Conservation (phyloP, 2,113 vertebrate genomes). For the Probosciger aterrimus region DNA sequence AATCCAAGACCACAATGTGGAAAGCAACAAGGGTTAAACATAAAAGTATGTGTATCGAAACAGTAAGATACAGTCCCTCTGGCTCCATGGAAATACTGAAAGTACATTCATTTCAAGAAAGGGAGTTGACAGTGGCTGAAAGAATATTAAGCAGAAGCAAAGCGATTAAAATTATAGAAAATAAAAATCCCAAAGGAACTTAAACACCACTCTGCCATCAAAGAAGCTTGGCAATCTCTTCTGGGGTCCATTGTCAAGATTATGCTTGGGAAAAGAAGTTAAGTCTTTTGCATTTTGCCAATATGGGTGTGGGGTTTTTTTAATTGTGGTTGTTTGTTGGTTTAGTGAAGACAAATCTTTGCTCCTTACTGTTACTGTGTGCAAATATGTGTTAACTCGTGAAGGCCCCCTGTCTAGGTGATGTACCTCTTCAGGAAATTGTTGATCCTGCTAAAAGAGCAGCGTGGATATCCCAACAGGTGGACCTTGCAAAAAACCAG, state of each 20-base stretch:
- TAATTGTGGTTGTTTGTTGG: neutral
- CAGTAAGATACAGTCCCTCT: neutral
- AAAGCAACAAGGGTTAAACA: neutral
- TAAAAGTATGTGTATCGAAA: neutral
- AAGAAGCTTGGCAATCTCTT: neutral
- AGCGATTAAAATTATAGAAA: neutral
- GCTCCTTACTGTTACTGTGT: neutral
- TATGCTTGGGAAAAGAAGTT: neutral
- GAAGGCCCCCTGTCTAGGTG: slow-evolving; percentile 74
- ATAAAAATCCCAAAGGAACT: neutral
- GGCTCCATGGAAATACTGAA: neutral
- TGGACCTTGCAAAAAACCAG: slow-evolving; percentile 85
- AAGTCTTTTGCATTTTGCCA: neutral
- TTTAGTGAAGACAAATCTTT: neutral
- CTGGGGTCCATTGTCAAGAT: neutral
- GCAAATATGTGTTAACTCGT: neutral
- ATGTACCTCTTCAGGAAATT: slow-evolving; percentile 78
- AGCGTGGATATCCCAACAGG: slow-evolving; percentile 84
- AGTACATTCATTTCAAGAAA: neutral
- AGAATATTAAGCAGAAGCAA: neutral
- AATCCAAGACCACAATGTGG: neutral
- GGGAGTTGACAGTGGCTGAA: neutral
- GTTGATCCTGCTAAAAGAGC: slow-evolving; percentile 82
- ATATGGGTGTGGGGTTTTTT: neutral
- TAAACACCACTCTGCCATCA: neutral